phyloP scores from a whole-genome alignment of 2,888 invertebrate genomes.

The Atrina japonica region DNA sequence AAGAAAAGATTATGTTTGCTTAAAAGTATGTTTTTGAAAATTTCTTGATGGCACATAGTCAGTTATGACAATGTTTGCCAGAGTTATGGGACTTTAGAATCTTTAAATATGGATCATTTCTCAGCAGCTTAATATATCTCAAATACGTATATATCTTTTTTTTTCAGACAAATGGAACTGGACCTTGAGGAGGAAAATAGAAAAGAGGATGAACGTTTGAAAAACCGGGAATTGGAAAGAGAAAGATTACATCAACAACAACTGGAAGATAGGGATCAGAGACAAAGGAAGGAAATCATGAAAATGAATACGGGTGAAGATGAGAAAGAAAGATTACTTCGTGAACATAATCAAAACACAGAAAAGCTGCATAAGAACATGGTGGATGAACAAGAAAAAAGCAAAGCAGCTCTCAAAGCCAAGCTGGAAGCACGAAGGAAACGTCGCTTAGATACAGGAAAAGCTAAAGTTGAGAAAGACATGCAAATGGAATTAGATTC shows the following conservation, averaged over 20 bases:
- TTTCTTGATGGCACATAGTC: too few species aligned
- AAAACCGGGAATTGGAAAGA: slow-evolving; percentile 69
- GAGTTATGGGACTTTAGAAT: too few species aligned
- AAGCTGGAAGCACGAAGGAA: slow-evolving; percentile 74
- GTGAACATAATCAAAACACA: slow-evolving; percentile 73
- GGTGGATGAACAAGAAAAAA: slow-evolving; percentile 64
- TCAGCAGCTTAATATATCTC: too few species aligned
- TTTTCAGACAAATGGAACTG: slow-evolving; percentile 66
- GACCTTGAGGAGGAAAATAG: slow-evolving; percentile 71
- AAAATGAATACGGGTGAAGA: slow-evolving; percentile 64
- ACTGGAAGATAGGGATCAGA: slow-evolving; percentile 65
- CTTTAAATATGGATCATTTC: too few species aligned
- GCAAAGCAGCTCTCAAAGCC: slow-evolving; percentile 61
- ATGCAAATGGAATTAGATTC: slow-evolving; percentile 64
- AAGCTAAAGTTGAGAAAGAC: slow-evolving; percentile 66
- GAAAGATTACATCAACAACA: slow-evolving; percentile 67
- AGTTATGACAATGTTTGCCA: too few species aligned
- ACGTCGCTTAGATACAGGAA: slow-evolving; percentile 62
- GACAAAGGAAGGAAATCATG: slow-evolving; percentile 68
- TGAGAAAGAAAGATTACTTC: slow-evolving; percentile 68
- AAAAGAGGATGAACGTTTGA: slow-evolving; percentile 69
- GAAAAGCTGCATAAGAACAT: slow-evolving; percentile 63
- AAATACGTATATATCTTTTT: too few species aligned
- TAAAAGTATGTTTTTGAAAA: too few species aligned
- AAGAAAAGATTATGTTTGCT: not conserved